A percentile compares a stretch with the other conserved stretches of the same genome.
phyloP scores from a whole-genome alignment of 2,113 vertebrate species.

The Sinocyclocheilus anophthalmus region DNA sequence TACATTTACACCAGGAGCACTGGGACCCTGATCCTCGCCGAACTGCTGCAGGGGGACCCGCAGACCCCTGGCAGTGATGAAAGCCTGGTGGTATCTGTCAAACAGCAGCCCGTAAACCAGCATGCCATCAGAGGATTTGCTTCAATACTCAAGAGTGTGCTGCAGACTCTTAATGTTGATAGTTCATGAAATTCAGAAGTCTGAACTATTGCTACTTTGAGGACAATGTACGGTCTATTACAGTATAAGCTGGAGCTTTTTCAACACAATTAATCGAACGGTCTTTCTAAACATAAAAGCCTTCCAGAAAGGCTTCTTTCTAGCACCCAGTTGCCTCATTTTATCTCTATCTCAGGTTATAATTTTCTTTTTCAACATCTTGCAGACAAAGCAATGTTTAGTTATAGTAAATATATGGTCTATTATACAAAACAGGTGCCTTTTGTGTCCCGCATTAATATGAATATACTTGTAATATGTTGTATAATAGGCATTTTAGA shows the following conservation, averaged over 20 bases:
- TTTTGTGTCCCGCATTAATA: not conserved
- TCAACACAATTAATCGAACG: not conserved
- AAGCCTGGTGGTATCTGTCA: slow-evolving; percentile 78
- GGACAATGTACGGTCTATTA: not conserved
- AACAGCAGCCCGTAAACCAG: slow-evolving; percentile 76
- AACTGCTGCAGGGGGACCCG: slow-evolving; percentile 70
- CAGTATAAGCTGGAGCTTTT: not conserved
- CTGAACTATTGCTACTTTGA: not conserved
- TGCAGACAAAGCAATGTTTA: not conserved
- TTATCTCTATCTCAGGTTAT: not conserved
- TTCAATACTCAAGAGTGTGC: slow-evolving; percentile 73
- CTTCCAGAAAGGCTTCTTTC: not conserved
- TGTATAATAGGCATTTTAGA: too few relatives aligned
- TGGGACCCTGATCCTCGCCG: slow-evolving; percentile 82
- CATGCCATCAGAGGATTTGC: slow-evolving; percentile 74
- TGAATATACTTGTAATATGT: too few relatives aligned
- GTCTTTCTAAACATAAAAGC: not conserved
- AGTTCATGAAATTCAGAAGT: slow-evolving; percentile 21
- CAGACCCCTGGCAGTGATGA: slow-evolving; percentile 42
- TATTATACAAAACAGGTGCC: not conserved
- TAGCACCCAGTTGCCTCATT: not conserved
- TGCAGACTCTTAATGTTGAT: slow-evolving; percentile 69
- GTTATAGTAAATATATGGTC: not conserved
- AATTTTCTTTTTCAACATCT: not conserved
- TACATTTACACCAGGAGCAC: slow-evolving; percentile 84